Evolutionary conservation across 1,140 invertebrate genomes (phyloP).

Genomic region (Rhizoglyphus robini): DNA sequence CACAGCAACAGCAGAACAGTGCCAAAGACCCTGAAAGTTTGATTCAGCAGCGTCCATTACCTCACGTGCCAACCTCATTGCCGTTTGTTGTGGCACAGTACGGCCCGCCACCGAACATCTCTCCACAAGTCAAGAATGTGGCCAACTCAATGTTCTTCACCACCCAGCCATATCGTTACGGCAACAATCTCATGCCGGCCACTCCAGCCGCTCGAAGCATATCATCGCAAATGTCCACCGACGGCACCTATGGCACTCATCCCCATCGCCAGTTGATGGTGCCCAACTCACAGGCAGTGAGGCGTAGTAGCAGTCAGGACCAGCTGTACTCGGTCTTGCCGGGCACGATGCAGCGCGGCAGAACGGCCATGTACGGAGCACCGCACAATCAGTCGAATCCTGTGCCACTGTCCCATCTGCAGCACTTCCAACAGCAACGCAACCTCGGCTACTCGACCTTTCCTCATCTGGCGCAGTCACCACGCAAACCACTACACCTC

Average conservation of each 20-base stretch:
- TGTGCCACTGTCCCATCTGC: not conserved
- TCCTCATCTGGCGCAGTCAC: not conserved
- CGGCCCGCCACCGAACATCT: not conserved
- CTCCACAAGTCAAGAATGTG: no score
- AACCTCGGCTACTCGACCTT: not conserved
- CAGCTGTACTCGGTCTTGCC: not conserved
- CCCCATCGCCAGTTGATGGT: not conserved
- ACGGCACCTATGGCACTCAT: no score
- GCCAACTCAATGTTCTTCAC: not conserved
- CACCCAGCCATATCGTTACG: not conserved
- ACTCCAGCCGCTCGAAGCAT: not conserved
- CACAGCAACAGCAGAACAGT: no score
- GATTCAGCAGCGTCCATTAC: not conserved
- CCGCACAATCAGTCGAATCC: not conserved
- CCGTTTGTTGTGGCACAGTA: not conserved
- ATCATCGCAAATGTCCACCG: not conserved
- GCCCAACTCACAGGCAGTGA: not conserved
- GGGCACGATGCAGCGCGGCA: not conserved
- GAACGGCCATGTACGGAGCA: not conserved
- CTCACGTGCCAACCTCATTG: not conserved
- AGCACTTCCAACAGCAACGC: not conserved
- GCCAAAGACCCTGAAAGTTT: no score
- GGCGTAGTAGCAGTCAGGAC: conserved; percentile 17
- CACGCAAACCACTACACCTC: no score
- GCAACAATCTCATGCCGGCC: not conserved